Evolutionary conservation across 2,888 invertebrate genomes (phyloP).

Genomic region (Leptopilina syphax): DNA sequence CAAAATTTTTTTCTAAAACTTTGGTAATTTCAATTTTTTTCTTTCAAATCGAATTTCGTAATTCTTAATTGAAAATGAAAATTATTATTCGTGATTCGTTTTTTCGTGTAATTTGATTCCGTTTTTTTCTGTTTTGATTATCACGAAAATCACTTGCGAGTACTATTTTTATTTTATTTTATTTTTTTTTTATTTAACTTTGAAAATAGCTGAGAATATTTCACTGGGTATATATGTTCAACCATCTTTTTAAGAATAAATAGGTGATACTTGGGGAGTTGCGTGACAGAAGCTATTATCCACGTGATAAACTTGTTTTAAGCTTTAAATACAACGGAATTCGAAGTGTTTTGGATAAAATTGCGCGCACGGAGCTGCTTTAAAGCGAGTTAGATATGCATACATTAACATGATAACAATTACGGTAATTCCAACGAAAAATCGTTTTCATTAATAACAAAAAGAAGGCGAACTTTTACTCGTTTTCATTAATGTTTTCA

Average conservation of each 20-base stretch:
- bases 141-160: not conserved
- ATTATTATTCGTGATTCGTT: not conserved
- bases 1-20: not conserved
- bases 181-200: conserved; percentile 16
- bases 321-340: conserved; percentile 19
- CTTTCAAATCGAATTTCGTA: too few species aligned
- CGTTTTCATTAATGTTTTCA: not conserved
- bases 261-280: conserved; percentile 51
- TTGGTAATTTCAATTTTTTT: not conserved
- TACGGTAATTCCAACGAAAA: not conserved
- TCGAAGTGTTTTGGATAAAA: conserved; percentile 14
- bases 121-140: not conserved
- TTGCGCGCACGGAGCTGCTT: conserved; percentile 6
- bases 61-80: not conserved
- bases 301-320: conserved; percentile 54
- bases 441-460: not conserved
- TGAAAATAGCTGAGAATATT: conserved; percentile 49
- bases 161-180: too few species aligned
- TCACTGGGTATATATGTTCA: conserved; percentile 58
- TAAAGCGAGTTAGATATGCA: not conserved
- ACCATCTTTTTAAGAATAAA: conserved; percentile 56
- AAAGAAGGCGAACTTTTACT: too few species aligned
- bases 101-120: too few species aligned
- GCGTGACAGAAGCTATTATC: conserved; percentile 64
- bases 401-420: conserved; percentile 18